phyloP scores from a whole-genome alignment of 2,113 vertebrate genomes.

The Microcebus griseorufus region DNA sequence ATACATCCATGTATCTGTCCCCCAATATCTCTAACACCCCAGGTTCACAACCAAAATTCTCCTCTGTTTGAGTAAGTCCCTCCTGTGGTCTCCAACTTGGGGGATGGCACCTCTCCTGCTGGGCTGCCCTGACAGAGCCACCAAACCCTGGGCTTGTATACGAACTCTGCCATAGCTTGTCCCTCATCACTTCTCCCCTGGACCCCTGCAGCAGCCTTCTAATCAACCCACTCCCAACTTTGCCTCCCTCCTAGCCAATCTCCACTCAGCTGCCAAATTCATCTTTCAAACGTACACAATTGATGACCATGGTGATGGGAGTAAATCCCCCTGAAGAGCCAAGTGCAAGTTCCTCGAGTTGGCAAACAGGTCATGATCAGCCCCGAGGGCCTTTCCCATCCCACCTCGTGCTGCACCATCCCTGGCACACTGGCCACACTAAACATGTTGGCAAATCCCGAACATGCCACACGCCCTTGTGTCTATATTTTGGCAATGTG shows the following conservation, averaged over 20 bases:
- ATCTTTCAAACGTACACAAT: neutral
- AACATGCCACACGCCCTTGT: neutral
- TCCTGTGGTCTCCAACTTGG: neutral
- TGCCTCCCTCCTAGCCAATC: neutral
- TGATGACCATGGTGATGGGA: neutral
- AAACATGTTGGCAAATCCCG: neutral
- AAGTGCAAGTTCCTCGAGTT: neutral
- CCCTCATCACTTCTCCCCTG: neutral
- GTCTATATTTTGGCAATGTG: neutral
- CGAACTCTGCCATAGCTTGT: neutral
- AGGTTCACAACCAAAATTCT: neutral
- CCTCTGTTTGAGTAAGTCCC: neutral
- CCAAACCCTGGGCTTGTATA: neutral
- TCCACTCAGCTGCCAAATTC: neutral
- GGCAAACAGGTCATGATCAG: neutral
- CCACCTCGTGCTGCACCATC: neutral
- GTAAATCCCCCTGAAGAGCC: neutral
- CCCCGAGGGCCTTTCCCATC: neutral
- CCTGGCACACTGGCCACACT: neutral
- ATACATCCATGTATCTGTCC: neutral
- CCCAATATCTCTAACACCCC: fast-evolving
- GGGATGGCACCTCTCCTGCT: too few relatives aligned
- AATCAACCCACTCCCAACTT: neutral
- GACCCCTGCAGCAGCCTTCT: neutral
- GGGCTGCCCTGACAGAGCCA: neutral